Evolutionary conservation across 2,888 invertebrate genomes (phyloP).

Genomic region (Eupithecia vulgata): DNA sequence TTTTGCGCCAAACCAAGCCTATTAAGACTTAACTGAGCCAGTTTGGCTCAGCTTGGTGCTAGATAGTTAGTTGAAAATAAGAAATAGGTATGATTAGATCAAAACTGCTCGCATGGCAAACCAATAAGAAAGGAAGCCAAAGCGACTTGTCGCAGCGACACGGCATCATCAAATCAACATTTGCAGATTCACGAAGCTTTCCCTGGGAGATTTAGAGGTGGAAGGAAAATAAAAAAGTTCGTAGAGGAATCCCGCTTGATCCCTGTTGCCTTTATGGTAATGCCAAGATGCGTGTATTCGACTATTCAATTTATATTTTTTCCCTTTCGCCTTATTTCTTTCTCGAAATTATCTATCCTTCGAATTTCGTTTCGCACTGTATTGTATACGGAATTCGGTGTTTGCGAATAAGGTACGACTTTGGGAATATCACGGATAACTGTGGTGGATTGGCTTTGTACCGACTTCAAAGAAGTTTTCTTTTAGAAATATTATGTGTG

Average conservation of each 20-base stretch:
- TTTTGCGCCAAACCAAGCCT: not conserved
- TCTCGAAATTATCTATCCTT: slow-evolving; percentile 83
- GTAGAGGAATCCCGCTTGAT: slow-evolving; percentile 83
- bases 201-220: slow-evolving; percentile 83
- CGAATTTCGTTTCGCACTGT: slow-evolving; percentile 84
- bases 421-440: slow-evolving; percentile 81
- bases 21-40: too few relatives aligned
- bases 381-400: slow-evolving; percentile 81
- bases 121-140: slow-evolving; percentile 53
- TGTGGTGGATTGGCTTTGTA: slow-evolving; percentile 81
- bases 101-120: slow-evolving; percentile 32
- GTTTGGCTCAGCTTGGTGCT: not conserved
- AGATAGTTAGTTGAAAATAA: not conserved
- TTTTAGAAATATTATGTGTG: slow-evolving; percentile 75
- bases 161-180: slow-evolving; percentile 84
- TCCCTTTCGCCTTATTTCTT: slow-evolving; percentile 81
- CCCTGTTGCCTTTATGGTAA: slow-evolving; percentile 84
- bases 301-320: slow-evolving; percentile 84
- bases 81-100: not conserved
- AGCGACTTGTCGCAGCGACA: slow-evolving; percentile 50
- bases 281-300: slow-evolving; percentile 84
- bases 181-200: slow-evolving; percentile 84
- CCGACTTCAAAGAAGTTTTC: slow-evolving; percentile 82
- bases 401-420: slow-evolving; percentile 82
- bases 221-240: slow-evolving; percentile 85